Conservation (phyloP, 1,140 invertebrate genomes). For the Geopemphigus sp. region DNA sequence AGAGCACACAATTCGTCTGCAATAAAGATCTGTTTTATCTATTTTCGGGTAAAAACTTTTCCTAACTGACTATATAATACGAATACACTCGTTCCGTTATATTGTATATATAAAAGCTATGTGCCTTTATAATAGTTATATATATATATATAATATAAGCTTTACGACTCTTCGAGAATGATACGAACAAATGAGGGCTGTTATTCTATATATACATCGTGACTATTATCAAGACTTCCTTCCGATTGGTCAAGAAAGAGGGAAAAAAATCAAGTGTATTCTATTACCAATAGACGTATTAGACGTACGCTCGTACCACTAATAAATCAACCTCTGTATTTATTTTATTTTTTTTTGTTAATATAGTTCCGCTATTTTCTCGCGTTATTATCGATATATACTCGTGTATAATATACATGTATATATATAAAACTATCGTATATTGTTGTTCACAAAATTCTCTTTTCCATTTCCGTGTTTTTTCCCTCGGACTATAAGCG, state of each 20-base stretch:
- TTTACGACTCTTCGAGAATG: conserved; percentile 12
- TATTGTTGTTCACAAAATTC: background rate
- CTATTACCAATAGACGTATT: conserved; percentile 10
- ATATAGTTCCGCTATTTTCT: conserved; percentile 32
- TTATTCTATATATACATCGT: conserved; percentile 18
- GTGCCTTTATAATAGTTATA: conserved; percentile 5
- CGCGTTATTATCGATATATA: too few species aligned
- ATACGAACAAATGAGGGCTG: conserved; percentile 19
- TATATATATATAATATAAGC: conserved; percentile 2
- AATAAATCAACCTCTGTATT: conserved; percentile 27
- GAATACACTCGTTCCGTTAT: background rate
- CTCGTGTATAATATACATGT: background rate
- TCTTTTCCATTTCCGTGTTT: conserved; percentile 14
- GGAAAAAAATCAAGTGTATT: conserved; percentile 32
- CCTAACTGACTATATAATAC: background rate
- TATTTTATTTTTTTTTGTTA: conserved; percentile 13
- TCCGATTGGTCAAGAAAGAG: conserved; percentile 30
- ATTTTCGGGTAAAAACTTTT: conserved; percentile 20
- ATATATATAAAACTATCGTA: conserved; percentile 10
- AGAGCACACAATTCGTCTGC: too few species aligned
- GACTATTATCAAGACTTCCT: conserved; percentile 30
- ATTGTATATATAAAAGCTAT: too few species aligned
- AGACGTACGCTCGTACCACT: background rate
- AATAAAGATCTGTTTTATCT: conserved; percentile 31
- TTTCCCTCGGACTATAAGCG: too few species aligned